These are phyloP conservation scores for Diplosoma virens DNA, from an alignment of 23 tunicate species.

Conservation along the genomic window DNA sequence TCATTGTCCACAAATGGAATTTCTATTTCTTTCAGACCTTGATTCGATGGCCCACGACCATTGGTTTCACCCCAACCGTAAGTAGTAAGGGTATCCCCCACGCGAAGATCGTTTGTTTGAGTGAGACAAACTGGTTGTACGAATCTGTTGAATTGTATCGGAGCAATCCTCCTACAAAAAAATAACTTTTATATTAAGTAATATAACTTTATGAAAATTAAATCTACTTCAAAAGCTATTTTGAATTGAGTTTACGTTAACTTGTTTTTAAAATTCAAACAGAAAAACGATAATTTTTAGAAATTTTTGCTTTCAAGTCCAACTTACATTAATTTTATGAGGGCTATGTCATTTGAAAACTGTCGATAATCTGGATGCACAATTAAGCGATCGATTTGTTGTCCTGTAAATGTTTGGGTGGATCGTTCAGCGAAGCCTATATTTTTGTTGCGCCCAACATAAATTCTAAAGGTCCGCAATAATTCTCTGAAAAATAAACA, in stretches of 20 bases:
- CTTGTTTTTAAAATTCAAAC: no score
- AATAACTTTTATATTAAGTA: no score
- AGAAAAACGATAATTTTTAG: no score
- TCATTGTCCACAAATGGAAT: conserved; percentile 26
- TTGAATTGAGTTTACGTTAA: no score
- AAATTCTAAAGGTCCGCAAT: conserved; percentile 20
- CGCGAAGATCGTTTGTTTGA: not conserved
- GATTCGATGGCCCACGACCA: conserved; percentile 35
- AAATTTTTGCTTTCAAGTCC: no score
- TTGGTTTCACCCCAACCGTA: conserved; percentile 60
- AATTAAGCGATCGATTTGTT: conserved; percentile 18
- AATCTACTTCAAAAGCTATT: no score
- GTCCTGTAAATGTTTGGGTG: conserved; percentile 18
- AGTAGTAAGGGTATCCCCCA: conserved; percentile 25
- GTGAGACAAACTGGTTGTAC: conserved; percentile 52
- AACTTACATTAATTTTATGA: conserved; percentile 33
- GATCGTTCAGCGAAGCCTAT: conserved; percentile 12
- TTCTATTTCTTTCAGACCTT: conserved; percentile 33
- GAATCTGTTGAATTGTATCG: conserved; percentile 44
- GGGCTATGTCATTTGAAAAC: conserved; percentile 31
- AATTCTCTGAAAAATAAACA: conserved; percentile 16
- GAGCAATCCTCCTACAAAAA: conserved; percentile 11
- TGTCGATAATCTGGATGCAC: conserved; percentile 22
- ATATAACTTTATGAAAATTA: no score
- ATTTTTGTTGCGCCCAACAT: conserved; percentile 41